These are phyloP conservation scores for Synanthedon formicaeformis DNA, from an alignment of 2,888 invertebrate species.

Conservation along the genomic window DNA sequence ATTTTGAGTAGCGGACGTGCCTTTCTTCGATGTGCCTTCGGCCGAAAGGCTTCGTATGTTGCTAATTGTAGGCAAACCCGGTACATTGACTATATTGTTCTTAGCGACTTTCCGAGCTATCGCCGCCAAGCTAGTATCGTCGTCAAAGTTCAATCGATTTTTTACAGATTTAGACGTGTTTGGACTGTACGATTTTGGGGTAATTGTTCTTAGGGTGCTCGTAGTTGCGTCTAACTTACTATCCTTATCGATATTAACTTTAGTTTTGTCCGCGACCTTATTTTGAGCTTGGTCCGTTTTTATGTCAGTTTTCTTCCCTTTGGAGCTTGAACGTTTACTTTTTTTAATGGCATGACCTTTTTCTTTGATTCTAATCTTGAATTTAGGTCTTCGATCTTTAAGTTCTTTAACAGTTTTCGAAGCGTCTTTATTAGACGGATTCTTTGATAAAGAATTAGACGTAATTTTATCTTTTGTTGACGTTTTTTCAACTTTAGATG, in stretches of 20 bases:
- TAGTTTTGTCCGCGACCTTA: neutral
- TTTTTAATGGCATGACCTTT: conserved; percentile 14
- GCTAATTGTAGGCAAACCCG: conserved; percentile 43
- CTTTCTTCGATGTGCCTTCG: conserved; percentile 13
- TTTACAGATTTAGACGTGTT: conserved; percentile 18
- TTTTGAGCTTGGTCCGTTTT: neutral
- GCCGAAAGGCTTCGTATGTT: conserved; percentile 41
- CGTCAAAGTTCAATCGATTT: conserved; percentile 32
- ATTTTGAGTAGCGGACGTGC: conserved; percentile 7
- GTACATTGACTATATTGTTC: conserved; percentile 9
- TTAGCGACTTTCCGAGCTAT: conserved; percentile 27
- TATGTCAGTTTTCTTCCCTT: conserved; percentile 22
- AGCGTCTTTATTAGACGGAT: neutral
- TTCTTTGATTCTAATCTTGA: conserved; percentile 14
- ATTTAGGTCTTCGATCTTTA: conserved; percentile 1
- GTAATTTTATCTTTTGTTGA: neutral
- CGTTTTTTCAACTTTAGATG: neutral
- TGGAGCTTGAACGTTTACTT: conserved; percentile 27
- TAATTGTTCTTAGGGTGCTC: conserved; percentile 12
- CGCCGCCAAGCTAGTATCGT: conserved; percentile 37
- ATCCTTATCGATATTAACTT: conserved; percentile 1
- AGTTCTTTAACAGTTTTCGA: neutral
- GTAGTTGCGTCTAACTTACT: neutral
- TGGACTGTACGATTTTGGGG: conserved; percentile 7
- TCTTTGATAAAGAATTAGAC: neutral